phyloP scores from a whole-genome alignment of 2,888 invertebrate species.

The Lacanobia oleracea region DNA sequence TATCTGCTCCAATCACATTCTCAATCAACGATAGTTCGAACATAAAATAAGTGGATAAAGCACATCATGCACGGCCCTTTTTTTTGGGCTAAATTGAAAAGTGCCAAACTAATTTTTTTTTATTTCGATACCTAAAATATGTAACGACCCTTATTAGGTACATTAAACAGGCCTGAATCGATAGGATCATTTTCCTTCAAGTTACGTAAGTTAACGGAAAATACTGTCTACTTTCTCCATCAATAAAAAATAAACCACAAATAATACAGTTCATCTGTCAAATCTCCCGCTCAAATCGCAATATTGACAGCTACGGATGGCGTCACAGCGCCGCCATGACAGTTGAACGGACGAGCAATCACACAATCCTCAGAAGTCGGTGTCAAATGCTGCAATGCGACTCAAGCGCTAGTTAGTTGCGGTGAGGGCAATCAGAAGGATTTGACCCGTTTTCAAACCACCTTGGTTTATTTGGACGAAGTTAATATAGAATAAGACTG shows the following conservation, averaged over 20 bases:
- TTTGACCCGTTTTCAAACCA: slow-evolving; percentile 20
- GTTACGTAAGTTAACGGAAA: too few relatives aligned
- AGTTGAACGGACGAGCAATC: slow-evolving; percentile 8
- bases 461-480: neutral
- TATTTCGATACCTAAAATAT: too few relatives aligned
- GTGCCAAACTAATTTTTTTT: too few relatives aligned
- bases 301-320: slow-evolving; percentile 19
- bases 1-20: neutral
- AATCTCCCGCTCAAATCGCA: slow-evolving; percentile 10
- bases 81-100: too few relatives aligned
- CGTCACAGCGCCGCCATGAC: slow-evolving; percentile 17
- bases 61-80: too few relatives aligned
- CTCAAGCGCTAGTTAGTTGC: slow-evolving; percentile 11
- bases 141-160: too few relatives aligned
- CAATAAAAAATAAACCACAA: neutral
- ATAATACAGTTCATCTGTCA: neutral
- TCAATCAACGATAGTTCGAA: too few relatives aligned
- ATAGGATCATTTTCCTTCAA: too few relatives aligned
- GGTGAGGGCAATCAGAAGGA: slow-evolving; percentile 21
- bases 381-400: slow-evolving; percentile 39
- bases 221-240: neutral
- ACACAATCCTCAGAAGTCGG: slow-evolving; percentile 12
- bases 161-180: too few relatives aligned
- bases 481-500: slow-evolving; percentile 11
- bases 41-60: too few relatives aligned